Evolutionary conservation across 2,888 invertebrate species (phyloP).

Genomic region (Drosophila gaucha): DNA sequence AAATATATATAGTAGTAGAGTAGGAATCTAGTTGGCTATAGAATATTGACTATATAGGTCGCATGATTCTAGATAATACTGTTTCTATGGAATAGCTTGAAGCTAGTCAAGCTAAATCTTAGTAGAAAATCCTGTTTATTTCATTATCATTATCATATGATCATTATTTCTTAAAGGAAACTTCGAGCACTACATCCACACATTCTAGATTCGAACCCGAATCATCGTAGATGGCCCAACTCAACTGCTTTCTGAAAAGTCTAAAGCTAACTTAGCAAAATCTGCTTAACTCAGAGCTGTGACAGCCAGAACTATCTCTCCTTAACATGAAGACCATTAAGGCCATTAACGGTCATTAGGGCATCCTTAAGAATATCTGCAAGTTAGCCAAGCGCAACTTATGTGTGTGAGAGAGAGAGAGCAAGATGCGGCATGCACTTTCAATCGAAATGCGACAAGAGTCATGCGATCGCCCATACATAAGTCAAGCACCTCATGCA

Average conservation of each 20-base stretch:
- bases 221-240: too few species aligned
- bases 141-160: too few species aligned
- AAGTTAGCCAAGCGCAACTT: not conserved
- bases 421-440: conserved; percentile 22
- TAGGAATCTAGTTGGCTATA: too few species aligned
- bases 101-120: too few species aligned
- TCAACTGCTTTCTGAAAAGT: not conserved
- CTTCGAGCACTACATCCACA: not conserved
- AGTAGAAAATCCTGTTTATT: too few species aligned
- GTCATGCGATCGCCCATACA: conserved; percentile 47
- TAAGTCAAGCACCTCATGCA: conserved; percentile 68
- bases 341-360: conserved; percentile 4
- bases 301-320: not conserved
- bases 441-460: conserved; percentile 22
- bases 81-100: too few species aligned
- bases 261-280: too few species aligned
- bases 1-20: too few species aligned
- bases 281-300: not conserved
- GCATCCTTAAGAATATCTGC: not conserved
- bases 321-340: not conserved
- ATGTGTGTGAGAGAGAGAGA: not conserved
- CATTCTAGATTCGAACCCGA: not conserved
- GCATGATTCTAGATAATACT: too few species aligned
- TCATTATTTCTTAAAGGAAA: not conserved
- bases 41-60: too few species aligned